A percentile compares a stretch with the other conserved stretches of the same genome.
Evolutionary conservation across 2,113 vertebrate species (phyloP).

Genomic region (Australoheros scitulus): DNA sequence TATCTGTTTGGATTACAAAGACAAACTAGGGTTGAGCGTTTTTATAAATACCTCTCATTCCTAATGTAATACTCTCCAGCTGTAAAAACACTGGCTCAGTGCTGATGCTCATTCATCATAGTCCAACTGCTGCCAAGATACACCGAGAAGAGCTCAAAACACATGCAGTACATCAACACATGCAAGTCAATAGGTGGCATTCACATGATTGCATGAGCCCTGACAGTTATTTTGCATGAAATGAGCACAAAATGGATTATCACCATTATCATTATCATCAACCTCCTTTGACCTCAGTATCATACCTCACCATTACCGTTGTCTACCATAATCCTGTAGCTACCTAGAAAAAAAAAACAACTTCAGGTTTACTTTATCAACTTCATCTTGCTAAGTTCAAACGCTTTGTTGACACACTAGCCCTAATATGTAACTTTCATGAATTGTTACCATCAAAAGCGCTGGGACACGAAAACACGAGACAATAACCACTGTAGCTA

Average conservation of each 20-base stretch:
- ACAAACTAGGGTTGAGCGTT: slow-evolving; percentile 52
- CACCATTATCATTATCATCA: background rate
- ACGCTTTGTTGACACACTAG: background rate
- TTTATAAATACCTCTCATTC: slow-evolving; percentile 60
- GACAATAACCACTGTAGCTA: no score
- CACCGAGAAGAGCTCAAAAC: slow-evolving; percentile 33
- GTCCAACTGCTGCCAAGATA: slow-evolving; percentile 50
- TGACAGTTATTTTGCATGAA: background rate
- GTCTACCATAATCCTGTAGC: background rate
- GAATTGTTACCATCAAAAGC: background rate
- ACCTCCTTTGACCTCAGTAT: background rate
- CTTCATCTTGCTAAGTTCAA: no score
- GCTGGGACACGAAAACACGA: background rate
- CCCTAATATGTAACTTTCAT: background rate
- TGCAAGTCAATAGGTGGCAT: background rate
- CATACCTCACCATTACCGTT: background rate
- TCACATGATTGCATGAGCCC: background rate
- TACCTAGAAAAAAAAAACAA: background rate
- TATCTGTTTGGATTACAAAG: slow-evolving; percentile 41
- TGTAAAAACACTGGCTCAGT: slow-evolving; percentile 62
- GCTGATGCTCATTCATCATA: slow-evolving; percentile 50
- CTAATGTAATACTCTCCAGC: slow-evolving; percentile 55
- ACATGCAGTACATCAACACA: background rate
- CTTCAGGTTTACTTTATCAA: background rate
- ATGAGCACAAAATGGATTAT: background rate